These are phyloP conservation scores for Pempheris klunzingeri DNA, from an alignment of 2,797 vertebrate species.

Conservation along the genomic window DNA sequence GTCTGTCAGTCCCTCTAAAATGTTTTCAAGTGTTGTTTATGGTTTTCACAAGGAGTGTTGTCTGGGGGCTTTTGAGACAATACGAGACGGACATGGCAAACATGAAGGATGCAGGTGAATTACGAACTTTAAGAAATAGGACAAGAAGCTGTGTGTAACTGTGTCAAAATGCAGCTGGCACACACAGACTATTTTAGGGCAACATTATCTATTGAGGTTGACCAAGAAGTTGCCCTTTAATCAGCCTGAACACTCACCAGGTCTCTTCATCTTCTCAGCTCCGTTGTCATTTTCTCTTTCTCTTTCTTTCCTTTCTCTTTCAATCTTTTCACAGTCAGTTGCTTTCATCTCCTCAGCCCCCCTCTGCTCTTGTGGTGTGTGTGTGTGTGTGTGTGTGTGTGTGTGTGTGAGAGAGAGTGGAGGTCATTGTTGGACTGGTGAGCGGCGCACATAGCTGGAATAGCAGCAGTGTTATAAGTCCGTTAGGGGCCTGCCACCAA, in stretches of 20 bases:
- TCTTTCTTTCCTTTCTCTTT: slow-evolving; percentile 27
- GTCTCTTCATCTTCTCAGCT: slow-evolving; percentile 19
- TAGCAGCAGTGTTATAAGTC: slow-evolving; percentile 76
- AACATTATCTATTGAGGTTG: neutral
- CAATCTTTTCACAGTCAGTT: slow-evolving; percentile 18
- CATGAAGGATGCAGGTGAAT: slow-evolving; percentile 12
- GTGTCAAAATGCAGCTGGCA: slow-evolving; percentile 7
- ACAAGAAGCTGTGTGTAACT: neutral
- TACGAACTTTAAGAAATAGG: slow-evolving; percentile 18
- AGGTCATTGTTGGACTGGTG: slow-evolving; percentile 65
- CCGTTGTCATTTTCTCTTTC: slow-evolving; percentile 32
- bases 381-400: slow-evolving; percentile 14
- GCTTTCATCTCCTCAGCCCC: slow-evolving; percentile 36
- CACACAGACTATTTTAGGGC: neutral
- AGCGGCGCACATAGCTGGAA: slow-evolving; percentile 71
- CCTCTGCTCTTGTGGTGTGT: slow-evolving; percentile 20
- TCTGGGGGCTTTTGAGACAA: slow-evolving; percentile 12
- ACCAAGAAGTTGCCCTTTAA: slow-evolving; percentile 15
- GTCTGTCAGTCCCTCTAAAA: too few relatives aligned
- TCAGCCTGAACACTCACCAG: neutral
- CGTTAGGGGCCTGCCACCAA: slow-evolving; percentile 68
- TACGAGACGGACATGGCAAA: slow-evolving; percentile 1
- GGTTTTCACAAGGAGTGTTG: neutral
- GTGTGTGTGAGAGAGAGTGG: slow-evolving; percentile 34
- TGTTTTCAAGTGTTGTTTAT: neutral